Base-by-base conservation (phyloP, 2,797 vertebrate species). In the Brachyrhaphis roseni region DNA sequence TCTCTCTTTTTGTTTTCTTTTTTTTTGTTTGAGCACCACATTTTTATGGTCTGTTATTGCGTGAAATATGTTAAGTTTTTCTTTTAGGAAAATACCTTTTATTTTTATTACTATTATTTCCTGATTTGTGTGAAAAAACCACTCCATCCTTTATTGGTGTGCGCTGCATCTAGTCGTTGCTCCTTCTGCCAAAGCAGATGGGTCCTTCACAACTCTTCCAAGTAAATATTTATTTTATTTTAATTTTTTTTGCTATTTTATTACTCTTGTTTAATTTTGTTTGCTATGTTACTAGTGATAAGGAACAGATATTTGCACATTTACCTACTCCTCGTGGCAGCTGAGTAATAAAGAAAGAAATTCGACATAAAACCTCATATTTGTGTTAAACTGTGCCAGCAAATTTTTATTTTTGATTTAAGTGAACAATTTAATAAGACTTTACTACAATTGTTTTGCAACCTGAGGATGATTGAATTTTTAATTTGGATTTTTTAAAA, bases 221-320 rank as follows among this genome's bases (percentile, higher is more conserved):
- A 79, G 90, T 85, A 91, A 89, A 91, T 95, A 94, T 95, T 95
- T 95, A 94, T 96, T 94, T 95, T 92, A 88, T 94, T 95, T 94
- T 95, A 91, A 91, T 89, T 94, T 95, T 93, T 95, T 94, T 94
- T 16, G 47, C 80, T 88, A 93, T 90, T 93, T 86, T 91, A 87
- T 89, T 88, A 86, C 91, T 91, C 71, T 87, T 84, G 86, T 82
- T 81, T 89, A 78, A 62, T 79, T 73, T 76, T 78, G 72, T 84
- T 91, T 91, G 43, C 51, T 91, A 81, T 94, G 84, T 95, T 95
- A 92, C 93, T 95, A 73, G 82, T 72, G 80, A 83, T 76, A 81
- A 89, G 95, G 94, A 96, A 87, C 91, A 80, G 82, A 92, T 92
- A 96, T 98, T 97, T 99, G 98, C 98, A 99, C 98, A 98, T 97